phyloP scores from a whole-genome alignment of 2,113 vertebrate species.

The Rhinoptilus africanus region DNA sequence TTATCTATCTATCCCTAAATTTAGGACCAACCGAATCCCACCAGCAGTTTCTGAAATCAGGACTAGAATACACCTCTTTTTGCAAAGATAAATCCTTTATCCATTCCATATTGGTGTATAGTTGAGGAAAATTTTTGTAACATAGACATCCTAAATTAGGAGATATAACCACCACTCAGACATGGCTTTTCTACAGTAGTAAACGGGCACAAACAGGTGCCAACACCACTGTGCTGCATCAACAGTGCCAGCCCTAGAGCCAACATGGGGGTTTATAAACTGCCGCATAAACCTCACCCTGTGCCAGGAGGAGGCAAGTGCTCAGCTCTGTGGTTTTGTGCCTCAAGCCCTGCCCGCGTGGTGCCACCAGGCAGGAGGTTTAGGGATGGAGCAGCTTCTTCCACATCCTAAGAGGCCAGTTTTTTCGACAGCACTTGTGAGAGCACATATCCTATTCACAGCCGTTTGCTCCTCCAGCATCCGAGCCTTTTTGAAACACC shows the following conservation, averaged over 20 bases:
- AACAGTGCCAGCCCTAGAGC: not conserved
- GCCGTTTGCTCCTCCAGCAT: not conserved
- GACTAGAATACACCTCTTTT: not conserved
- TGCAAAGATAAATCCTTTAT: not conserved
- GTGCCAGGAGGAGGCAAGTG: not conserved
- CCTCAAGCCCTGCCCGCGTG: not conserved
- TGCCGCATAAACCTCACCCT: not conserved
- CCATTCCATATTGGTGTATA: not conserved
- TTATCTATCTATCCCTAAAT: not conserved
- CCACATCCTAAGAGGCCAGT: not conserved
- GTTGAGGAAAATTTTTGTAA: not conserved
- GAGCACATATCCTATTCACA: not conserved
- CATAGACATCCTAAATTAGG: not conserved
- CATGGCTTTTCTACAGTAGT: not conserved
- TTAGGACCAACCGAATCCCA: not conserved
- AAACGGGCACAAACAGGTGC: not conserved
- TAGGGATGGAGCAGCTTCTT: not conserved
- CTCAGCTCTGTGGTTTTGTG: not conserved
- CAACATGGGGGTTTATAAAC: not conserved
- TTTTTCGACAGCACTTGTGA: not conserved
- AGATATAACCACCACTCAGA: not conserved
- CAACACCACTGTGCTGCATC: not conserved
- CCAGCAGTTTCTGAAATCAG: not conserved
- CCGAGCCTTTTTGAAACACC: not conserved
- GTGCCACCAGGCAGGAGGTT: not conserved